Evolutionary conservation across 2,797 vertebrate species (phyloP), one percentile per base, ranked within the genome.

Genomic region (Discoglossus pictus): DNA sequence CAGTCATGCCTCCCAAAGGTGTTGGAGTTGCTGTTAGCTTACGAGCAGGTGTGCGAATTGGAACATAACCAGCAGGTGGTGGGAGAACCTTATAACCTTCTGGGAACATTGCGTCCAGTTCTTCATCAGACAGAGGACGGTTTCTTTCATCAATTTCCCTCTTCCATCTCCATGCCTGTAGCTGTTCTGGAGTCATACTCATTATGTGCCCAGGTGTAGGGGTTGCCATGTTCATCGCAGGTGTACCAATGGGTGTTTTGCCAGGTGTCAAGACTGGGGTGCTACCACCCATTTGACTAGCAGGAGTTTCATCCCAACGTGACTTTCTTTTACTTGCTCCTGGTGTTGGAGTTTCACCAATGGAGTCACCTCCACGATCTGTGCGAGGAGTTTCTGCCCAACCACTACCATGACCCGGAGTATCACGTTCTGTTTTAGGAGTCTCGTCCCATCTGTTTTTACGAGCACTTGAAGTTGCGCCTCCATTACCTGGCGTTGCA

Each of bases 381-480:
- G 97, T 99, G 61, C 97, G 92, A 12, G 97, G 97, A 0, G 97
- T 99, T 75, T 98, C 97, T 35, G 95, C 95, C 97, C 97, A 99
- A 42, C 96, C 97, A 2, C 94, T 98, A 58, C 96, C 96, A 35
- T 99, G 97, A 9, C 97, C 97, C 0, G 97, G 97, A 23, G 97
- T 99, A 94, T 92, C 93, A 81, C 97, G 87, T 52, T 99, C 97
- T 1, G 97, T 99, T 83, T 99, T 99, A 1, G 97, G 97, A 0
- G 97, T 99, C 80, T 99, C 97, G 18, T 99, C 97, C 97, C 97
- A 99, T 74, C 97, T 91, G 72, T 99, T 99, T 82, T 98, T 98
- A 47, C 97, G 94, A 2, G 96, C 94, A 0, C 97, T 99, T 20
- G 96, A 96, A 0, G 94, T 94, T 69, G 94, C 93, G 0, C 96